Base-by-base conservation (phyloP, 2,797 vertebrate genomes). In the Potorous gilbertii region DNA sequence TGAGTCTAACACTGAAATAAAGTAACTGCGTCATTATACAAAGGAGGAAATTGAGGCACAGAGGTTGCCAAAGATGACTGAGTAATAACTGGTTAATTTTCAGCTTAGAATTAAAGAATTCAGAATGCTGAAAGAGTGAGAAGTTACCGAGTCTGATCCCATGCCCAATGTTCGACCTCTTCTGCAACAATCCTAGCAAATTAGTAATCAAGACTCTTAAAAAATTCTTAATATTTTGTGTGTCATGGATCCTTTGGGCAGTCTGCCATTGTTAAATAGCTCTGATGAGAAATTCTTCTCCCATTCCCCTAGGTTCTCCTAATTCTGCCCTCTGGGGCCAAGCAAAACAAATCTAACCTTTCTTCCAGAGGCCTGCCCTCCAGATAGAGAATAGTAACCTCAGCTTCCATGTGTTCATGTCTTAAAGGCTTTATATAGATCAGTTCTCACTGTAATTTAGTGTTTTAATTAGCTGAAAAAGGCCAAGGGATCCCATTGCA, bases 271-370 rank as follows among this genome's bases (percentile, higher is more conserved):
- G 21, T 81, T 74, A 40, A 74, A 74, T 24, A 81, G 40, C 21
- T 46, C 40, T 46, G 40, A 81, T 46, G 46, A 21, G 21, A 81
- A 81, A 81, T 24, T 46, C 40, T 46, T 46, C 3, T 46, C 18
- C 74, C 9, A 74, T 8, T 81, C 18, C 18, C 18, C 66, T 5
- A 27, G 62, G 14, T 46, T 24, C 31, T 0, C 24, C n/a, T 66
- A 14, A 0, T 0, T n/a, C 0, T 56, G n/a, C 56, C 93, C 21
- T 57, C 40, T 92, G 0, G 0, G 13, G 0, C 0, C 13, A 29
- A 4, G 56, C 66, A 81, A 21, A 81, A 81, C 40, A 46, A 46
- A 27, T 46, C 66, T 81, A 81, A 81, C 24, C 40, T n/a, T 66
- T n/a, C 21, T 81, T 40, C 74, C 40, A 81, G n/a, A 8, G 21